Evolutionary conservation across 2,797 vertebrate genomes (phyloP), one percentile per base, ranked within the genome.

Genomic region (Ara ararauna): DNA sequence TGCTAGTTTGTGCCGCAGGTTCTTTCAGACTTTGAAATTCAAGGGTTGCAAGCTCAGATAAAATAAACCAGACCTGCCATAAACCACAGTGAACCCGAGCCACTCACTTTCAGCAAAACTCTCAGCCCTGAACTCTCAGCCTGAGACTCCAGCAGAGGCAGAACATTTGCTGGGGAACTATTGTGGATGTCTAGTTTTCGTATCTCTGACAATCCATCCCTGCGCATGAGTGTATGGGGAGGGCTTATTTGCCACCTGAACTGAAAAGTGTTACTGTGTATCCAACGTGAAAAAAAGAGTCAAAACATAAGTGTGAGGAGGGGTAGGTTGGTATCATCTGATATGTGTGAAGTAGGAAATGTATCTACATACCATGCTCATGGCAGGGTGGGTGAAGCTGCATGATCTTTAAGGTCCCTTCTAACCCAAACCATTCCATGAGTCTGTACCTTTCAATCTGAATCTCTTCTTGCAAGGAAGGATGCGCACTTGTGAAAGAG

Each of bases 61-160:
- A 93, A 95, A 96, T 66, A 85, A 94, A 90, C 36, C 81, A 87
- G 96, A 42, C 54, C 96, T 96, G 66, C 92, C 90, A 83, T 95
- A 94, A 97, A 91, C 96, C 92, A 65, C 58, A 83, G 88, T 92
- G 89, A 95, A 87, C 84, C 8, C 8, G 32, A 95, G 81, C 18
- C 53, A 53, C 84, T 94, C 77, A 84, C 83, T 96, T 94, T 95
- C 84, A 83, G 74, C 50, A 85, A 51, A 93, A 38, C 75, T 87
- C 70, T 93, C 90, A 95, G 60, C 94, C 90, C 90, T 96, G 94
- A 96, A 92, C 92, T 94, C 44, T 44, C 44, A 44, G 44, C 44
- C 44, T 44, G 44, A 44, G 44, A 51, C 90, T 96, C 54, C 38
- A 72, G 48, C 70, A 48, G 53, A 83, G 44, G 78, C 50, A 3